Base-by-base conservation (phyloP, 2,113 vertebrate genomes). In the Buteo buteo region DNA sequence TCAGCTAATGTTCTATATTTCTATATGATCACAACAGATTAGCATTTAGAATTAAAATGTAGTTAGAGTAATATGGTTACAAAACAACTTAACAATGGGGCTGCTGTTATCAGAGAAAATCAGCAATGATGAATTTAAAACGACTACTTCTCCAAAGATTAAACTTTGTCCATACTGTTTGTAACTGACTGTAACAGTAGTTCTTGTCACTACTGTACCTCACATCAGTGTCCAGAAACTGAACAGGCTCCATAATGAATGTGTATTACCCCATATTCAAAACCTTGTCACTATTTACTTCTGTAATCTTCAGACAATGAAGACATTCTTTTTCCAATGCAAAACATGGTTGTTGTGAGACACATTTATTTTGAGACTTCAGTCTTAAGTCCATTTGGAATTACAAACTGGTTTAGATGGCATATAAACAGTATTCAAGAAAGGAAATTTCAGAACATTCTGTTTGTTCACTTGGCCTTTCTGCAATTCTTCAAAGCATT, bases 381-480 rank as follows among this genome's bases (percentile, higher is more conserved):
- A 76, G 45, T 83, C 74, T 44, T 88, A 28, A 47, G 62, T 80
- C 66, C 45, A 31, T 76, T 88, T 80, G 61, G 49, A 77, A 90
- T 86, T 71, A 69, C 74, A 77, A 59, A 66, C 59, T 73, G 61
- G 32, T 74, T 88, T 78, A 86, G 70, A 86, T 52, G 81, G 74
- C 57, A 44, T 81, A 74, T 44, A 74, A 95, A 91, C 83, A 96
- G 40, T 25, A 62, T 82, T 84, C 59, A 79, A 81, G 67, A 86
- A 84, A 91, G 83, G 69, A 96, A 96, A 94, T 81, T 77, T 94
- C 77, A 94, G 83, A 96, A 95, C 77, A 64, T 95, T 94, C 50
- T 91, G 57, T 93, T 94, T 86, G 72, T 91, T 96, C 64, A 29
- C 42, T 95, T 81, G 86, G 88, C 72, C 76, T 91, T 94, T 93